Percentiles rank a stretch among this genome's conserved stretches.
These are phyloP conservation scores for Corythoichthys haematopterus DNA, from an alignment of 2,113 vertebrate genomes.

Conservation along the genomic window DNA sequence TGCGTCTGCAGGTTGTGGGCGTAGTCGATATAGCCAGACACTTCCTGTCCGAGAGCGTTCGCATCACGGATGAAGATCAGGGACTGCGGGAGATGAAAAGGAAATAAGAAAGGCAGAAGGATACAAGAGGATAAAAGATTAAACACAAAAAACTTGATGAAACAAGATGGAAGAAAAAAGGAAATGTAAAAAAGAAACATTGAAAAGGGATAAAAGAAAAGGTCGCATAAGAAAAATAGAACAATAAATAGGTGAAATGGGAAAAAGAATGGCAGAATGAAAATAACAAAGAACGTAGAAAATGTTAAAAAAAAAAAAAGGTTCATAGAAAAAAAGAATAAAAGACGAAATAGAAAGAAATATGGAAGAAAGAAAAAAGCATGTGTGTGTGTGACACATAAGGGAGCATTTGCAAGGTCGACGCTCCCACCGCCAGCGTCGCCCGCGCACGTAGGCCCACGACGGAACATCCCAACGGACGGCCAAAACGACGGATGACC, in stretches of 20 bases:
- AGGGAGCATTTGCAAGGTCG: too few species aligned
- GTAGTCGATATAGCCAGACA: slow-evolving; percentile 87
- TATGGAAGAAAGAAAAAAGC: background rate
- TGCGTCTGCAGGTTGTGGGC: slow-evolving; percentile 79
- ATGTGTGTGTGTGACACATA: too few species aligned
- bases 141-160: background rate
- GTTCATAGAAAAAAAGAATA: too few species aligned
- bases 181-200: too few species aligned
- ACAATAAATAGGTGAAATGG: background rate
- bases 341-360: background rate
- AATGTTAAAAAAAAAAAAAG: too few species aligned
- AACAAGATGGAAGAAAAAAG: too few species aligned
- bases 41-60: slow-evolving; percentile 77
- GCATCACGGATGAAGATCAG: slow-evolving; percentile 85
- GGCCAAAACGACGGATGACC: background rate
- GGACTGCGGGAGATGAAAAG: slow-evolving; percentile 69
- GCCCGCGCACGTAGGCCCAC: background rate
- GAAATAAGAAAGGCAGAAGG: slow-evolving; percentile 23
- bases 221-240: too few species aligned
- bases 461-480: background rate
- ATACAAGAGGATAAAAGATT: background rate
- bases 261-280: too few species aligned
- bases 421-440: too few species aligned
- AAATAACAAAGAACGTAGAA: too few species aligned
- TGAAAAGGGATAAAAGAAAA: too few species aligned